A percentile compares a stretch with the other conserved stretches of the same genome.
phyloP scores from a whole-genome alignment of 2,113 vertebrate species.

The Thinocorus orbignyianus region DNA sequence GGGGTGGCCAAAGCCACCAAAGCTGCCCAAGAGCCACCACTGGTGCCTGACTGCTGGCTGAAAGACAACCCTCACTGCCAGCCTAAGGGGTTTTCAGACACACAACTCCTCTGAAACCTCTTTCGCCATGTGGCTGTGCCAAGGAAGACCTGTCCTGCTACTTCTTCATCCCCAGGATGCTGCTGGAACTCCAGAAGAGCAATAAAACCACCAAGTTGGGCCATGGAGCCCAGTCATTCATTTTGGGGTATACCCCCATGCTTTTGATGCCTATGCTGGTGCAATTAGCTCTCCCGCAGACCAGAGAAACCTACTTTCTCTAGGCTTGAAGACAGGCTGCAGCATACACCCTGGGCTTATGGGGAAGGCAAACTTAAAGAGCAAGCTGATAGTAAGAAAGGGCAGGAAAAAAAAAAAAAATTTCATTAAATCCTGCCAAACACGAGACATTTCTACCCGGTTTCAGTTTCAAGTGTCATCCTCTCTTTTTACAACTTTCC shows the following conservation, averaged over 20 bases:
- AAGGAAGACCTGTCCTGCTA: neutral
- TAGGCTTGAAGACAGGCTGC: neutral
- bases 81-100: neutral
- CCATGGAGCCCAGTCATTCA: neutral
- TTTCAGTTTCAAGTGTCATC: neutral
- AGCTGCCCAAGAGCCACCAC: accelerated
- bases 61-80: neutral
- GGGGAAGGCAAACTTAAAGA: neutral
- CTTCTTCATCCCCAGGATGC: neutral
- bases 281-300: neutral
- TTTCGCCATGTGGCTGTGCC: neutral
- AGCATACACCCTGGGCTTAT: accelerated
- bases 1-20: neutral
- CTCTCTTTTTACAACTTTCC: neutral
- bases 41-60: accelerated
- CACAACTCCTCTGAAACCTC: neutral
- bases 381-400: neutral
- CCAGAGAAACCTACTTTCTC: neutral
- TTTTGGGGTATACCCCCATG: accelerated
- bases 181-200: neutral
- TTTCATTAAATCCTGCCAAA: neutral
- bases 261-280: neutral
- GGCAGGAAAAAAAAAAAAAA: neutral
- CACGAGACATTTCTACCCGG: accelerated
- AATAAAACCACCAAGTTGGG: neutral